Percentiles rank a stretch among this genome's conserved stretches.
These are phyloP conservation scores for Cettia cetti DNA, from an alignment of 2,113 vertebrate species.

Conservation along the genomic window DNA sequence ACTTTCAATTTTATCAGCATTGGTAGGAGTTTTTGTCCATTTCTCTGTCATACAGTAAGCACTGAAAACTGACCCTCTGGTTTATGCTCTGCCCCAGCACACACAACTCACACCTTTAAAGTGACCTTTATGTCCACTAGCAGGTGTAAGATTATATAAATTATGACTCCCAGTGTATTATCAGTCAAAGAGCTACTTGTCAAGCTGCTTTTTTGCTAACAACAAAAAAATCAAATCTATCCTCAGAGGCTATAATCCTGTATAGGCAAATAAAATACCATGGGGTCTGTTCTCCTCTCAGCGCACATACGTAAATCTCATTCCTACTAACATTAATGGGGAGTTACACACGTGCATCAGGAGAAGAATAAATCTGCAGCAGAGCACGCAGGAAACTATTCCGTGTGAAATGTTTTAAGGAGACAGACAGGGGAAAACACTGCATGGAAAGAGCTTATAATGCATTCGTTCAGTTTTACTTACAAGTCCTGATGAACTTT, in stretches of 20 bases:
- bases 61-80: slow-evolving; percentile 22
- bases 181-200: slow-evolving; percentile 70
- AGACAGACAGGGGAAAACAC: slow-evolving; percentile 23
- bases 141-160: slow-evolving; percentile 69
- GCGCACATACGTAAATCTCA: slow-evolving; percentile 65
- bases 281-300: slow-evolving; percentile 52
- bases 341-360: slow-evolving; percentile 51
- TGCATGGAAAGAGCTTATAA: not conserved
- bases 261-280: slow-evolving; percentile 61
- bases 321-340: slow-evolving; percentile 53
- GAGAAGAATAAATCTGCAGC: slow-evolving; percentile 53
- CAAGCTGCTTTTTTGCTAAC: slow-evolving; percentile 61
- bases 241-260: slow-evolving; percentile 59
- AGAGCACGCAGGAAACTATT: slow-evolving; percentile 22
- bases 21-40: slow-evolving; percentile 46
- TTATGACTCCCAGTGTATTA: slow-evolving; percentile 68
- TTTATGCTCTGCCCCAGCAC: slow-evolving; percentile 27
- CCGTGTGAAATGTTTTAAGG: slow-evolving; percentile 48
- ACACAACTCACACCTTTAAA: slow-evolving; percentile 57
- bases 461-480: slow-evolving; percentile 5
- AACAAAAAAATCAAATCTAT: slow-evolving; percentile 68
- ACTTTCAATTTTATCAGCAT: slow-evolving; percentile 64
- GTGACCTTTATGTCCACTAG: slow-evolving; percentile 66
- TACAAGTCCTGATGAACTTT: slow-evolving; percentile 45
- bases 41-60: not conserved